Percentiles rank a stretch among this genome's conserved stretches.
Evolutionary conservation across 2,888 invertebrate genomes (phyloP).

Genomic region (Tenthredo distinguenda): DNA sequence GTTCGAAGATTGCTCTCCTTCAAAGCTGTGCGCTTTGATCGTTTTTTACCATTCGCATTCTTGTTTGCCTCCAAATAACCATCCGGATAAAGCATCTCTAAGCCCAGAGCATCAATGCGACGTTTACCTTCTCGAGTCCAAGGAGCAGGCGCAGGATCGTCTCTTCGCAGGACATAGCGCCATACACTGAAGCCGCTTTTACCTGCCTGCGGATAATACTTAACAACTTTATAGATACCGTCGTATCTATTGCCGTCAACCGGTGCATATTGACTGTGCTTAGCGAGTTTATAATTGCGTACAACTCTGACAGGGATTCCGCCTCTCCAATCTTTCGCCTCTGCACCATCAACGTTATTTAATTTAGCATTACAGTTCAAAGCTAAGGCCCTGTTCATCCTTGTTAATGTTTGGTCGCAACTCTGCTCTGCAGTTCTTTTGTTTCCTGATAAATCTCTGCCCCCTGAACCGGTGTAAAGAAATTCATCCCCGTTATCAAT

Average conservation of each 20-base stretch:
- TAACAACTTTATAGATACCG: conserved; percentile 92
- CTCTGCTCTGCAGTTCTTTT: conserved; percentile 90
- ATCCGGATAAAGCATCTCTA: conserved; percentile 81
- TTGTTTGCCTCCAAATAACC: conserved; percentile 83
- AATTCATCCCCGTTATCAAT: conserved; percentile 90
- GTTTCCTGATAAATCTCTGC: conserved; percentile 90
- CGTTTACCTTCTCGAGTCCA: conserved; percentile 87
- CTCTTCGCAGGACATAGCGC: conserved; percentile 88
- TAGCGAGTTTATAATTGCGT: conserved; percentile 86
- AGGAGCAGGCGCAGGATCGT: conserved; percentile 89
- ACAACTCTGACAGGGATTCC: conserved; percentile 91
- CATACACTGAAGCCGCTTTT: conserved; percentile 89
- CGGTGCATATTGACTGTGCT: conserved; percentile 90
- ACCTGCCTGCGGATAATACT: conserved; percentile 89
- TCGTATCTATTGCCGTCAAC: conserved; percentile 89
- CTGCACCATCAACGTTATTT: conserved; percentile 83
- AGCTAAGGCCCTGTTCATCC: conserved; percentile 89
- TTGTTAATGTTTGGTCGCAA: conserved; percentile 87
- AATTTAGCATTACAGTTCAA: conserved; percentile 88
- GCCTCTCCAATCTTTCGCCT: conserved; percentile 85
- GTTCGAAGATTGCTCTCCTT: not conserved
- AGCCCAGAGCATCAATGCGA: conserved; percentile 66
- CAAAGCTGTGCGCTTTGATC: conserved; percentile 61
- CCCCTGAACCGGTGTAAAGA: conserved; percentile 91
- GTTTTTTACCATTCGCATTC: conserved; percentile 55